A percentile compares a stretch with the other conserved stretches of the same genome.
Conservation (phyloP, 2,888 invertebrate genomes). For the Pilophorus perplexus region DNA sequence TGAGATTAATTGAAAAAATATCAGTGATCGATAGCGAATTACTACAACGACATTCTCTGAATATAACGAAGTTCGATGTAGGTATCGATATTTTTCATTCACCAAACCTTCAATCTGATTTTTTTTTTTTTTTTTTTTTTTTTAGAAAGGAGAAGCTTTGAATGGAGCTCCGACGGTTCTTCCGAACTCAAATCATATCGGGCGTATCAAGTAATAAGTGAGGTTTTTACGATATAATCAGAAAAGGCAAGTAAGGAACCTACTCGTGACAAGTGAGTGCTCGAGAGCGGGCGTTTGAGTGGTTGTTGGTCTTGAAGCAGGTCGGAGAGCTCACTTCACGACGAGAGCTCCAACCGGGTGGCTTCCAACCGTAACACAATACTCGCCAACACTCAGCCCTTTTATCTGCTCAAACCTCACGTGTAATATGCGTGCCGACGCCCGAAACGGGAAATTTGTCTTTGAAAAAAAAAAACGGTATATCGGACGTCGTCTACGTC, state of each 20-base stretch:
- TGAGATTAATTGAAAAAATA: no score
- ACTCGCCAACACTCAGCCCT: no score
- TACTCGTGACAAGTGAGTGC: conserved; percentile 4
- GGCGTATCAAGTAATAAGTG: neutral
- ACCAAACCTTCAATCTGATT: no score
- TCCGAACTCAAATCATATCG: no score
- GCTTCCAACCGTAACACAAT: conserved; percentile 13
- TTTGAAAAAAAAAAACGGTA: neutral
- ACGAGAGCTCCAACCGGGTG: conserved; percentile 3
- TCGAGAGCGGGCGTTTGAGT: conserved; percentile 10
- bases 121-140: no score
- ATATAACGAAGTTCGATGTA: no score
- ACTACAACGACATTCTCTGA: no score
- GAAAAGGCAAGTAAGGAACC: conserved; percentile 15
- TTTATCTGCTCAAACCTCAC: neutral
- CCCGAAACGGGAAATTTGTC: neutral
- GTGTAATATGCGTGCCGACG: neutral
- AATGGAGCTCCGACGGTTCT: no score
- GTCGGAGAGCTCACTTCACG: conserved; percentile 10
- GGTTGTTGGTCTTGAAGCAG: conserved; percentile 7
- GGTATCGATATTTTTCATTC: no score
- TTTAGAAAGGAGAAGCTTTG: no score
- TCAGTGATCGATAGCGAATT: no score
- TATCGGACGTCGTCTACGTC: neutral
- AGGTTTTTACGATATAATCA: conserved; percentile 12